phyloP scores from a whole-genome alignment of 2,113 vertebrate genomes.

The Pollimyrus isidori region DNA sequence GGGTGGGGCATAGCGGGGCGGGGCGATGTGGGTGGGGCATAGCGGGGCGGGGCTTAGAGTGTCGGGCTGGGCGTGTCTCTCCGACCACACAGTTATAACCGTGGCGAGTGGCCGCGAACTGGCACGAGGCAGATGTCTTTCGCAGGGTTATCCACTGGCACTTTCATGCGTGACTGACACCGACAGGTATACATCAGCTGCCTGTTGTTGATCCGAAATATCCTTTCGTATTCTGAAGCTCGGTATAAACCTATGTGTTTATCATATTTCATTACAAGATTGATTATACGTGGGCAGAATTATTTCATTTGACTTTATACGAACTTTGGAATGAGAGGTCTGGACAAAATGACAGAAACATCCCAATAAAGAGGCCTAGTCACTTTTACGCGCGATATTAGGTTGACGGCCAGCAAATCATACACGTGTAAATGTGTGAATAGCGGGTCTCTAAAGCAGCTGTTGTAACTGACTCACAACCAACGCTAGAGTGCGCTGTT shows the following conservation, averaged over 20 bases:
- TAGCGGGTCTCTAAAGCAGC: background rate
- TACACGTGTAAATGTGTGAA: background rate
- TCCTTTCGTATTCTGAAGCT: background rate
- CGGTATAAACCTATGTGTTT: background rate
- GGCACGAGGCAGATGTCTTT: background rate
- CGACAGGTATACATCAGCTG: background rate
- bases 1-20: background rate
- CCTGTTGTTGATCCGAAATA: background rate
- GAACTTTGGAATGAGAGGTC: background rate
- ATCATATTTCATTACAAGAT: background rate
- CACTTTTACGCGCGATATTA: background rate
- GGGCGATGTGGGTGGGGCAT: background rate
- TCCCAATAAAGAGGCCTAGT: background rate
- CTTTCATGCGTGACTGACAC: background rate
- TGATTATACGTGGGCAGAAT: background rate
- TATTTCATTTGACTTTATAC: background rate
- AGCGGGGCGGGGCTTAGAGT: background rate
- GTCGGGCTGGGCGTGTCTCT: background rate
- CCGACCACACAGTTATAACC: background rate
- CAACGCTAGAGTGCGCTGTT: background rate
- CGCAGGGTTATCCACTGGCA: background rate
- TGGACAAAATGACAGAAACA: background rate
- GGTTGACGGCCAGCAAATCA: background rate
- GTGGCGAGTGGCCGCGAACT: background rate
- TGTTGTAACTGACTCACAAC: background rate